A percentile compares a stretch with the other conserved stretches of the same genome.
Evolutionary conservation across 2,113 vertebrate species (phyloP).

Genomic region (Rhombomys opimus): DNA sequence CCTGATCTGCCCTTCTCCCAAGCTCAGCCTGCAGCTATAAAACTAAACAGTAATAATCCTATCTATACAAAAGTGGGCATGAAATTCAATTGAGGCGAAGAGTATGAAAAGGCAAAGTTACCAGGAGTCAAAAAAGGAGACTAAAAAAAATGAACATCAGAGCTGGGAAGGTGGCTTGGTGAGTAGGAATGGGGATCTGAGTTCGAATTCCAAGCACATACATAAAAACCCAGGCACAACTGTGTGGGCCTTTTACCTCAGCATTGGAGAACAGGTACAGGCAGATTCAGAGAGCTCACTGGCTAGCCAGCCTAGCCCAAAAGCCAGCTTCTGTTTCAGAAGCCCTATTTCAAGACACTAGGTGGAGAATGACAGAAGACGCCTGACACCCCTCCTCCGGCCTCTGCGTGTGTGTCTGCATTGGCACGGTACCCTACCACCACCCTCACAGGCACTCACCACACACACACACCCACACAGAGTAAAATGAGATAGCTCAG

Average conservation of each 20-base stretch:
- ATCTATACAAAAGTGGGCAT: neutral
- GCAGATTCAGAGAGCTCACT: neutral
- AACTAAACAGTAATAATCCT: neutral
- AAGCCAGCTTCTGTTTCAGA: no score
- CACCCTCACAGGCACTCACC: neutral
- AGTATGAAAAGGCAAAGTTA: neutral
- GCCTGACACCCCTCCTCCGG: no score
- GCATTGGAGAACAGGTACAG: neutral
- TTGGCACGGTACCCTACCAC: neutral
- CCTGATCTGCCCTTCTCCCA: neutral
- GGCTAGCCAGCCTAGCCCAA: neutral
- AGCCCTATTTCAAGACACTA: neutral
- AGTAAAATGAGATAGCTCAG: neutral
- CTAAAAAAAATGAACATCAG: neutral
- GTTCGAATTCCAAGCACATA: neutral
- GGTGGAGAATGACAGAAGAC: neutral
- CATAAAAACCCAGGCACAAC: neutral
- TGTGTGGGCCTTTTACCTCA: neutral
- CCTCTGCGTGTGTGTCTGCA: neutral
- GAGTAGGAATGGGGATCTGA: neutral
- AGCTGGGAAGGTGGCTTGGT: neutral
- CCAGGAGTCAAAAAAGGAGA: neutral
- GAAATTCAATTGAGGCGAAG: neutral
- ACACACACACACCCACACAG: neutral
- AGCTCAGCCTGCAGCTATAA: neutral